A percentile compares a stretch with the other conserved stretches of the same genome.
These are phyloP conservation scores for Daubentonia madagascariensis DNA, from an alignment of 2,113 vertebrate species.

Conservation along the genomic window DNA sequence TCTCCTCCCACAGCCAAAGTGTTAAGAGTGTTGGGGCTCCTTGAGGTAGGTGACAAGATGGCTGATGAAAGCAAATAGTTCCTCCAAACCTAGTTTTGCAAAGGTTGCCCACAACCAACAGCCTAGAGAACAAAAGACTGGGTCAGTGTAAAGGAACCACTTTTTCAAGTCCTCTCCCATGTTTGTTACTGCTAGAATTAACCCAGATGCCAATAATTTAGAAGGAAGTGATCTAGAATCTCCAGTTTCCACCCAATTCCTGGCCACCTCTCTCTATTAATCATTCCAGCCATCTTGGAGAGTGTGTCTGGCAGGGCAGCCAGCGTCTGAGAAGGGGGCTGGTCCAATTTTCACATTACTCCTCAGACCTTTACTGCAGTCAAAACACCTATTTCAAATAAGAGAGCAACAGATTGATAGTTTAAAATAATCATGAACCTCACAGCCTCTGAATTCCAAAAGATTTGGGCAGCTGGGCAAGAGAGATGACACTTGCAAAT, in stretches of 20 bases:
- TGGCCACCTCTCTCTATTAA: background rate
- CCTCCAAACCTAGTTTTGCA: background rate
- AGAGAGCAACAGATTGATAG: background rate
- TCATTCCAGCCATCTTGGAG: background rate
- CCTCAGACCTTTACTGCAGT: background rate
- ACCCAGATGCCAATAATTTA: background rate
- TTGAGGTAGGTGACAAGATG: background rate
- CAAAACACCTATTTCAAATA: background rate
- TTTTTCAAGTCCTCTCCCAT: background rate
- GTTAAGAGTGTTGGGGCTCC: background rate
- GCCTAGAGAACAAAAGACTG: background rate
- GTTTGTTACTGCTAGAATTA: background rate
- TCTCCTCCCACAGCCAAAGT: background rate
- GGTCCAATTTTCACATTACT: background rate
- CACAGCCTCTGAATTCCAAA: background rate
- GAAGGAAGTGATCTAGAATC: background rate
- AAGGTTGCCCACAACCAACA: background rate
- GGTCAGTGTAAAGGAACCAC: background rate
- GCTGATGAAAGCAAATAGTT: background rate
- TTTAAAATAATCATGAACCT: background rate
- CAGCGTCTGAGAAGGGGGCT: background rate
- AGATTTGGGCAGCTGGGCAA: background rate
- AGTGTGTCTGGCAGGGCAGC: background rate
- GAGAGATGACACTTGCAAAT: background rate
- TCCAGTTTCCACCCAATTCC: background rate